These are phyloP conservation scores for Cebus imitator DNA, from an alignment of 2,113 vertebrate species.

Conservation along the genomic window DNA sequence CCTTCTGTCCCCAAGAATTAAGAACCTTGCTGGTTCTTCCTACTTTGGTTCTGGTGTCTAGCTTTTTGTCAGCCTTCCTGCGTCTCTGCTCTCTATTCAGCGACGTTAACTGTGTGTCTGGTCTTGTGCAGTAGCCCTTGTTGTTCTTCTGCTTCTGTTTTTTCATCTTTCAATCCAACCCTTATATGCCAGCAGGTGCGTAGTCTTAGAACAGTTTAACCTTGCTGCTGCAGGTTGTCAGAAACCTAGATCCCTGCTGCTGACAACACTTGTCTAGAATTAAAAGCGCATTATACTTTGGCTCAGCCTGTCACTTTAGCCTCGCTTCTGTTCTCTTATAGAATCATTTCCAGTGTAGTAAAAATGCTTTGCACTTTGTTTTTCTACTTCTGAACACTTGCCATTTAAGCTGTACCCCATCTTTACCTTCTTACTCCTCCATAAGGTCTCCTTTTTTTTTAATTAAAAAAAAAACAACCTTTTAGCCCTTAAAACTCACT, in stretches of 20 bases:
- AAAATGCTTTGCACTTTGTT: neutral
- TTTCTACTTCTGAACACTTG: neutral
- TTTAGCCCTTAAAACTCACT: neutral
- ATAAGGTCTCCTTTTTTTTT: neutral
- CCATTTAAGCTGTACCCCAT: neutral
- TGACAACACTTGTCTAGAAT: neutral
- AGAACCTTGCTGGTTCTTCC: neutral
- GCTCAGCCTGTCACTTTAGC: neutral
- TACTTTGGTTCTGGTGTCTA: neutral
- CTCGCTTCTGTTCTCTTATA: neutral
- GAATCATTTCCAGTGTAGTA: neutral
- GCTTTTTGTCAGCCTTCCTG: neutral
- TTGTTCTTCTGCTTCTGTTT: neutral
- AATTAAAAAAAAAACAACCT: too few species aligned
- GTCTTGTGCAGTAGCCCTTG: neutral
- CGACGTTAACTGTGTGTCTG: neutral
- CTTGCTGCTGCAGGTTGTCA: neutral
- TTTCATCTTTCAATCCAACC: neutral
- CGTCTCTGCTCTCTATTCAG: neutral
- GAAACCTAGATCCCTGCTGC: neutral
- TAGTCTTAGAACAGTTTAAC: neutral
- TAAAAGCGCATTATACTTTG: neutral
- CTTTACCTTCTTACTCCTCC: neutral
- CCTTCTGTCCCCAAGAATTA: neutral
- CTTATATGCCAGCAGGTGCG: too few species aligned